Conservation (phyloP, 2,797 vertebrate species). For the Carduelis carduelis region DNA sequence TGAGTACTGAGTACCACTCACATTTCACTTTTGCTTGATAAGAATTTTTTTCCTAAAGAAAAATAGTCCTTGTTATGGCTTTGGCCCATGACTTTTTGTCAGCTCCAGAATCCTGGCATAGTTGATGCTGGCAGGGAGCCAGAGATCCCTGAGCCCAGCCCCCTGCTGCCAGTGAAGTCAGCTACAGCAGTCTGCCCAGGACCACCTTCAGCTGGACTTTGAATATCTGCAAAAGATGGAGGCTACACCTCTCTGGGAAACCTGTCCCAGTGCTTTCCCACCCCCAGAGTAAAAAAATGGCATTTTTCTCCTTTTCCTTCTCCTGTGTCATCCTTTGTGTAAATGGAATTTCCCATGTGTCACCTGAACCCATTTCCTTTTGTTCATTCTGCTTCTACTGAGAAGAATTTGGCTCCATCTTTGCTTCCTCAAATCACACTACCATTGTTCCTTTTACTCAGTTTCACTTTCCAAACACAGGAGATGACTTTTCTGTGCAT, state of each 20-base stretch:
- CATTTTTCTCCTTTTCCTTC: not conserved
- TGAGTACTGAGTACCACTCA: not conserved
- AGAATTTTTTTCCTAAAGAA: not conserved
- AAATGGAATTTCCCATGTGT: not conserved
- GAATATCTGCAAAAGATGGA: not conserved
- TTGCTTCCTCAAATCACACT: not conserved
- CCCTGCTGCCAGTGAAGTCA: not conserved
- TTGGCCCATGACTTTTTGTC: not conserved
- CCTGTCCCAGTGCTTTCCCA: not conserved
- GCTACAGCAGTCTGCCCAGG: not conserved
- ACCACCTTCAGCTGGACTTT: fast-evolving
- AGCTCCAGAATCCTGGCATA: not conserved
- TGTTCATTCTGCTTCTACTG: not conserved
- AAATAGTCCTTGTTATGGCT: not conserved
- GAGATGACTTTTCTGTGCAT: not conserved
- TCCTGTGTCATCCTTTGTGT: not conserved
- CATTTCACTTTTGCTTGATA: slow-evolving; percentile 14
- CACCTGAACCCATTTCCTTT: not conserved
- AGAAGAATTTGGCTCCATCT: not conserved
- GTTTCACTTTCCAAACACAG: not conserved
- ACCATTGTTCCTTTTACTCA: not conserved
- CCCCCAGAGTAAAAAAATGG: not conserved
- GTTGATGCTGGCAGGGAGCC: not conserved
- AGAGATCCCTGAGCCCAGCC: not conserved
- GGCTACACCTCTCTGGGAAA: not conserved